phyloP scores from a whole-genome alignment of 2,113 vertebrate species.

The Cavia aperea region DNA sequence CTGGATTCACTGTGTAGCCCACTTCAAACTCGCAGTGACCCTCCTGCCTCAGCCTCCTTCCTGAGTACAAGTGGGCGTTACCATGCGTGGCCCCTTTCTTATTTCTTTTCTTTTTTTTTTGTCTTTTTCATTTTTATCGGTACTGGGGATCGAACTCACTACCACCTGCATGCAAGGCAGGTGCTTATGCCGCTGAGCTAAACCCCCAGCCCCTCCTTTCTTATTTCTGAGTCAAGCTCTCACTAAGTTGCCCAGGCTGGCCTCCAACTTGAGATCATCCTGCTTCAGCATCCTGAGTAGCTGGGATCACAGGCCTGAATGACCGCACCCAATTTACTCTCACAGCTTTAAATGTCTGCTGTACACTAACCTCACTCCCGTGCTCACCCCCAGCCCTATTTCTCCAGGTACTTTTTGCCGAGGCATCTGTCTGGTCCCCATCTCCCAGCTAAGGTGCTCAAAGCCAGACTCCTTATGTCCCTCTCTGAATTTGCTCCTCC shows the following conservation, averaged over 20 bases:
- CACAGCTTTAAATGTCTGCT: neutral
- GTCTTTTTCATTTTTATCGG: no score
- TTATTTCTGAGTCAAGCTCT: neutral
- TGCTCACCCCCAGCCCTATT: neutral
- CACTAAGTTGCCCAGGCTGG: neutral
- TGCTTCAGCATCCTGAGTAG: neutral
- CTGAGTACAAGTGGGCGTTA: no score
- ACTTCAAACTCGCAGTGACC: no score
- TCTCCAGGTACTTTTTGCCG: neutral
- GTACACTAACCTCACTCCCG: neutral
- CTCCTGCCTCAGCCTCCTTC: no score
- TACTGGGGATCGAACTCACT: no score
- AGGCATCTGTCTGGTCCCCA: fast-evolving
- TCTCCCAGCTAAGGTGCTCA: neutral
- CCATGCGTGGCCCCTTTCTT: neutral
- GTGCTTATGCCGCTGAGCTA: no score
- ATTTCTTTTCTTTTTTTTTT: neutral
- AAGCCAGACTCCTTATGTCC: neutral
- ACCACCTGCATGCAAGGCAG: no score
- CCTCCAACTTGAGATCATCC: neutral
- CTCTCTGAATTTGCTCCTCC: neutral
- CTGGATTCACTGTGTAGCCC: no score
- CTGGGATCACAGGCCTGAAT: neutral
- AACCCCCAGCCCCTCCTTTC: neutral
- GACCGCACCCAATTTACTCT: neutral